Evolutionary conservation across 2,797 vertebrate species (phyloP).

Genomic region (Manis crassicaudata): DNA sequence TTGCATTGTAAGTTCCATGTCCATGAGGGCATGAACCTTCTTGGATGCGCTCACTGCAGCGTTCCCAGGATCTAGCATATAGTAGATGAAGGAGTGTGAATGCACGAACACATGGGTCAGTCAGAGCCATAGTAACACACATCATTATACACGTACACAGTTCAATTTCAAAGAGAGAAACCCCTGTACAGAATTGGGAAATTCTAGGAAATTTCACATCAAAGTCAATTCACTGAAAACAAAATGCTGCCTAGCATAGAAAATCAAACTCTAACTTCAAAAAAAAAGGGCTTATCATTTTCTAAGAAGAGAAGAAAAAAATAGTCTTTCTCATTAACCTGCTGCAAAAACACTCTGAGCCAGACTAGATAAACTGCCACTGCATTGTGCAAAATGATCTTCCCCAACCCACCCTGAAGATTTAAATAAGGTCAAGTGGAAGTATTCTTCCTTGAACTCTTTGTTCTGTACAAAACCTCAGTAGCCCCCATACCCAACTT

Average conservation of each 20-base stretch:
- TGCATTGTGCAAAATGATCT: neutral
- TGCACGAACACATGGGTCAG: neutral
- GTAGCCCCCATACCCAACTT: neutral
- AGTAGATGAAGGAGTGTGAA: neutral
- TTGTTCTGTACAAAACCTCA: neutral
- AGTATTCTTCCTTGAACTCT: neutral
- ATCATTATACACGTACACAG: neutral
- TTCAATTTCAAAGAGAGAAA: slow-evolving; percentile 50
- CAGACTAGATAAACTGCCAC: neutral
- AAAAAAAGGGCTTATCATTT: slow-evolving; percentile 50
- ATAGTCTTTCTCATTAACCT: slow-evolving; percentile 32
- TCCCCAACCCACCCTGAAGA: neutral
- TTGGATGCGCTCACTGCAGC: neutral
- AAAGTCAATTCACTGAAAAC: slow-evolving; percentile 57
- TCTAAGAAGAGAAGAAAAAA: slow-evolving; percentile 46
- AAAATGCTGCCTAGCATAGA: slow-evolving; percentile 35
- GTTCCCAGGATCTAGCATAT: neutral
- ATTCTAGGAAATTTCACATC: slow-evolving; percentile 47
- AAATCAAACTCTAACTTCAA: slow-evolving; percentile 56
- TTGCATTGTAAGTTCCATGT: neutral
- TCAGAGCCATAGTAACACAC: neutral
- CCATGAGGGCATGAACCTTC: neutral
- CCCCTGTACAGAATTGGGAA: slow-evolving; percentile 31
- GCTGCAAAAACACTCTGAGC: slow-evolving; percentile 4
- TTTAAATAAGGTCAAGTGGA: neutral